Evolutionary conservation across 2,888 invertebrate genomes (phyloP).

Genomic region (Laothoe populi): DNA sequence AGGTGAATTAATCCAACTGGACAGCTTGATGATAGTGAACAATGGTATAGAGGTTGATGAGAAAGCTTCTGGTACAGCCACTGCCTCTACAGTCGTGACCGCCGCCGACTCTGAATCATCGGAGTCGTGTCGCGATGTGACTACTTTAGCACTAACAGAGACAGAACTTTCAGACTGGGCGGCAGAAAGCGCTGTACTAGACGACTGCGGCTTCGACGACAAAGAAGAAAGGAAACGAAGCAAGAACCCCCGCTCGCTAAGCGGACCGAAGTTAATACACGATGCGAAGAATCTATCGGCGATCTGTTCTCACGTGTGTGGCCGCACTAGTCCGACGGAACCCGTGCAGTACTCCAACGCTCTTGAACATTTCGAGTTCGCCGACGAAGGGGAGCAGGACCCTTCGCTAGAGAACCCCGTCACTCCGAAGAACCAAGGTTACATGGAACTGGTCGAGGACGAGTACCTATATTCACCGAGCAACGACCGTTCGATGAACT

Average conservation of each 20-base stretch:
- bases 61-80: slow-evolving; percentile 57
- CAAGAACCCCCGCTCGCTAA: slow-evolving; percentile 66
- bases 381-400: slow-evolving; percentile 94
- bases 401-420: slow-evolving; percentile 86
- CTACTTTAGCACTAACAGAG: slow-evolving; percentile 91
- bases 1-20: slow-evolving; percentile 87
- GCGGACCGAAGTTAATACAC: slow-evolving; percentile 68
- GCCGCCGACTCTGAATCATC: slow-evolving; percentile 78
- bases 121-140: slow-evolving; percentile 89
- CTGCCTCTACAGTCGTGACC: slow-evolving; percentile 72
- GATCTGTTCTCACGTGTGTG: slow-evolving; percentile 74
- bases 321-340: slow-evolving; percentile 62
- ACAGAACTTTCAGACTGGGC: slow-evolving; percentile 97
- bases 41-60: slow-evolving; percentile 56
- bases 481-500: slow-evolving; percentile 82
- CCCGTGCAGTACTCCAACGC: slow-evolving; percentile 80
- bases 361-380: slow-evolving; percentile 92
- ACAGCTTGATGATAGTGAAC: slow-evolving; percentile 83
- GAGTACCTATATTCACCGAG: slow-evolving; percentile 70
- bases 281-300: slow-evolving; percentile 73
- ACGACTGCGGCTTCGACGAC: slow-evolving; percentile 86
- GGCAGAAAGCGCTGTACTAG: slow-evolving; percentile 90
- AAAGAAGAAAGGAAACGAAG: slow-evolving; percentile 62
- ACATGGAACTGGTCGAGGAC: slow-evolving; percentile 78
- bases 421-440: slow-evolving; percentile 67